phyloP scores from a whole-genome alignment of 2,113 vertebrate genomes.

The Callaeas wilsoni region DNA sequence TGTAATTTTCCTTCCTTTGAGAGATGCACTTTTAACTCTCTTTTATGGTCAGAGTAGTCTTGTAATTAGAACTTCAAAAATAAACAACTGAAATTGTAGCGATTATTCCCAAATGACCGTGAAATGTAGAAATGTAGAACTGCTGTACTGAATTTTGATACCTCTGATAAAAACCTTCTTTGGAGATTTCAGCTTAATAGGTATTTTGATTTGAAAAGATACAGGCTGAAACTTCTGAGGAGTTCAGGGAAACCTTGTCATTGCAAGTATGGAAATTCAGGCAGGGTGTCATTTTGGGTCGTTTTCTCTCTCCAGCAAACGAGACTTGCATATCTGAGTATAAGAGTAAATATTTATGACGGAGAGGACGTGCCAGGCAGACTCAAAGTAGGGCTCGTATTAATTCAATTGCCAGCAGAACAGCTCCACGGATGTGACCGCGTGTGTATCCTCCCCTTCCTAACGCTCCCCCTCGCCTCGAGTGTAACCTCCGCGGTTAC shows the following conservation, averaged over 20 bases:
- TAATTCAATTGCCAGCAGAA: not conserved
- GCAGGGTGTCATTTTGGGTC: not conserved
- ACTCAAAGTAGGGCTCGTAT: not conserved
- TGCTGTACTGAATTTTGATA: not conserved
- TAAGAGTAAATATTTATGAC: not conserved
- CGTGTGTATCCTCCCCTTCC: accelerated
- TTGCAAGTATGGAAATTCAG: not conserved
- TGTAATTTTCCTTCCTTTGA: not conserved
- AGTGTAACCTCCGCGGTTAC: too few species aligned
- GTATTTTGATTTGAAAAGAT: not conserved
- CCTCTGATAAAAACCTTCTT: not conserved
- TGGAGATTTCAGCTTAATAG: not conserved
- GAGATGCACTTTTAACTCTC: not conserved
- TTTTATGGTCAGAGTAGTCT: not conserved
- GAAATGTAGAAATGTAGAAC: not conserved
- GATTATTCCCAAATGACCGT: not conserved
- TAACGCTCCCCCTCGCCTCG: not conserved
- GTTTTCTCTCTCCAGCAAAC: not conserved
- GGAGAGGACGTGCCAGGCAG: not conserved
- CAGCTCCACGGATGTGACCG: accelerated
- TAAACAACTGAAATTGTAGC: not conserved
- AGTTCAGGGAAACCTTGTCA: not conserved
- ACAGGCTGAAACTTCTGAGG: not conserved
- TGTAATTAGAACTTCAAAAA: not conserved
- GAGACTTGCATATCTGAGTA: not conserved